Conservation (phyloP, 2,888 invertebrate species). For the Volucella bombylans region DNA sequence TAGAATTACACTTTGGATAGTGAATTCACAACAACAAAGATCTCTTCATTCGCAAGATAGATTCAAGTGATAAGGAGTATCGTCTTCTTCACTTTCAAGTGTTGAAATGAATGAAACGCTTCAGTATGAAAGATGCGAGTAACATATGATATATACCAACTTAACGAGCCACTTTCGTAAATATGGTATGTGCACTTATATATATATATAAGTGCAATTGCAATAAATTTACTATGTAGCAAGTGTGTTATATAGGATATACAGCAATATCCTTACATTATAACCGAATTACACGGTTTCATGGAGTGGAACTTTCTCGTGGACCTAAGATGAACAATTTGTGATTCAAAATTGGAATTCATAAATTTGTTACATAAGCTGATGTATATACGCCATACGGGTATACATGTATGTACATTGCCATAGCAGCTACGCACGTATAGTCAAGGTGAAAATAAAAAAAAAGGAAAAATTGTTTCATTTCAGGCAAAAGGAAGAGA, state of each 20-base stretch:
- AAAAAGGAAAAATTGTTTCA: no score
- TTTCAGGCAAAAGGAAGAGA: no score
- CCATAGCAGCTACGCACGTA: no score
- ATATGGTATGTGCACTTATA: neutral
- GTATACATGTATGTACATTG: no score
- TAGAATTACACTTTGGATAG: neutral
- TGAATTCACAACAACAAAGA: no score
- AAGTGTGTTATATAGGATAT: neutral
- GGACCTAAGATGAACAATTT: conserved; percentile 5
- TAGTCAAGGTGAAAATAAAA: no score
- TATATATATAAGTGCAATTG: neutral
- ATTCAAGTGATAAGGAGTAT: conserved; percentile 5
- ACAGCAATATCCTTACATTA: neutral
- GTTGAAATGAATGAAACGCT: neutral
- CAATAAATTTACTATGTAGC: neutral
- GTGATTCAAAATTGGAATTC: conserved; percentile 41
- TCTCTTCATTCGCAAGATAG: neutral
- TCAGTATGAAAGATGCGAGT: neutral
- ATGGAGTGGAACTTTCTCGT: neutral
- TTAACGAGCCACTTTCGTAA: conserved; percentile 31
- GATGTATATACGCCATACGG: no score
- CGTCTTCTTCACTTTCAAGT: neutral
- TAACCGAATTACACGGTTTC: neutral
- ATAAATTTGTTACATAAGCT: conserved; percentile 20
- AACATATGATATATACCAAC: conserved; percentile 1